Evolutionary conservation across 2,113 vertebrate species (phyloP), one percentile per base, ranked within the genome.

Genomic region (Crypturellus undulatus): DNA sequence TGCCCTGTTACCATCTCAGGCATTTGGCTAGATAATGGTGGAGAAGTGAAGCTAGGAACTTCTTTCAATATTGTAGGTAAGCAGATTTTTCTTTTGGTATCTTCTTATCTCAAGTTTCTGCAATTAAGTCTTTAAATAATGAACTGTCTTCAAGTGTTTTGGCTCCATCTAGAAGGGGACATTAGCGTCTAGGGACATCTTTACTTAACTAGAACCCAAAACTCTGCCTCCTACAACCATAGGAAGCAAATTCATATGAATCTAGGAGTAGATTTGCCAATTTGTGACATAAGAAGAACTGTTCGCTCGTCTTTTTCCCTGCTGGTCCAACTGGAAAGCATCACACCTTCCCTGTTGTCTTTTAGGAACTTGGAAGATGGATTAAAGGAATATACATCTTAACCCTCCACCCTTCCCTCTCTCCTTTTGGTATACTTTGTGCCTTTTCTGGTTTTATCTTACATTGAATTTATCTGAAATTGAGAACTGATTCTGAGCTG

Each of bases 121-220:
- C 8, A 24, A 11, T 12, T 20, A 11, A 36, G 19, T 59, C 30
- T 89, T 63, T 63, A 15, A 70, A 47, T 16, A 79, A 10, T 68
- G 47, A 87, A 28, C 11, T 45, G 75, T 26, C 14, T 92, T 70
- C 32, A 51, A 59, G 28, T 34, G 67, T 68, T 89, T 70, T 64
- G 62, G 26, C 52, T 81, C 10, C 12, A 34, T 65, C 88, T 76
- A 52, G 18, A 56, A 64, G 34, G n/a, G 9, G 4, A 18, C 22
- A 82, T 24, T 62, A 70, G 54, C 59, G 24, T 26, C 8, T 73
- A 86, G 42, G 68, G 34, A 19, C 24, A 25, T 56, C 25, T 87
- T 84, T 69, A 19, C 42, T 76, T 91, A 76, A 52, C 25, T 63
- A 84, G 49, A 84, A 56, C 16, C 51, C 18, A n/a, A 28, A 89